phyloP scores from a whole-genome alignment of 2,888 invertebrate genomes.

The Keiferia lycopersicella region DNA sequence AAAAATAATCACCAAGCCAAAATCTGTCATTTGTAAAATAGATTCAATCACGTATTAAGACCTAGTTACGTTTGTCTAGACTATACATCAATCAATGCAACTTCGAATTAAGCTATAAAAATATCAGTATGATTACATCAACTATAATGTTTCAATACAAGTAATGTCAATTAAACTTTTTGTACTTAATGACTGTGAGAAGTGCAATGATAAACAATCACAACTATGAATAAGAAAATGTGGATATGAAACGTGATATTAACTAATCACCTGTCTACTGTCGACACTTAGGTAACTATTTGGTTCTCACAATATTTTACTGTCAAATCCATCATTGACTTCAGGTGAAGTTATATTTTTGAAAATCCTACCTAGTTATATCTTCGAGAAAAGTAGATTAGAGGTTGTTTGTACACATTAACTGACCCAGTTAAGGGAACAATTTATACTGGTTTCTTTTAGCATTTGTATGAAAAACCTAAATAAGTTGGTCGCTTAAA shows the following conservation, averaged over 20 bases:
- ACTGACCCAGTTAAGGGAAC: too few species aligned
- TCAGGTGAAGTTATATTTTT: neutral
- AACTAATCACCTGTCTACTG: conserved; percentile 22
- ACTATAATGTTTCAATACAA: neutral
- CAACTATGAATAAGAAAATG: neutral
- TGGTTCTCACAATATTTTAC: conserved; percentile 19
- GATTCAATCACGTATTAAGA: too few species aligned
- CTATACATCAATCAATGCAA: neutral
- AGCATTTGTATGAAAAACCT: too few species aligned
- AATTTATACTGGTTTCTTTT: too few species aligned
- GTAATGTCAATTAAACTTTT: neutral
- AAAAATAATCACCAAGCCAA: too few species aligned
- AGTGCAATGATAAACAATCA: conserved; percentile 3
- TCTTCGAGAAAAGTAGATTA: too few species aligned
- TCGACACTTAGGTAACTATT: conserved; percentile 4
- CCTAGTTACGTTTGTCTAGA: too few species aligned
- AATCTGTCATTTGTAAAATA: too few species aligned
- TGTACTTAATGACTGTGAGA: neutral
- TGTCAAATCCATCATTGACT: conserved; percentile 13
- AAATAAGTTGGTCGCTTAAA: too few species aligned
- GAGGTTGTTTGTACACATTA: too few species aligned
- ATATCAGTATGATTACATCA: neutral
- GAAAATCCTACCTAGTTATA: too few species aligned
- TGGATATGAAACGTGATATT: conserved; percentile 27
- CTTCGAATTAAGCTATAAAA: neutral